Conservation (phyloP, 2,113 vertebrate genomes). For the Neodontobutis hainanensis region DNA sequence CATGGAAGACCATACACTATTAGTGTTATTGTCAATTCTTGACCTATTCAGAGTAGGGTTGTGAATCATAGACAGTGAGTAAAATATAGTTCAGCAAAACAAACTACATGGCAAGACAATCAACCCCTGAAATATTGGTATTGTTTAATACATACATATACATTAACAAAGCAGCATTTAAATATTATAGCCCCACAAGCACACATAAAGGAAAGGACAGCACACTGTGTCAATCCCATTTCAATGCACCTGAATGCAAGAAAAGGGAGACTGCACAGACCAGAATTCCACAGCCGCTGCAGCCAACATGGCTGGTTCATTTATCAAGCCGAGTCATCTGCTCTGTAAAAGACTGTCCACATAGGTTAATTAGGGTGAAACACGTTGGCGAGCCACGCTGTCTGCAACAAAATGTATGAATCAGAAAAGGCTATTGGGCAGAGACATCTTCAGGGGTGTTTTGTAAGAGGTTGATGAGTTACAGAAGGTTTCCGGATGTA, state of each 20-base stretch:
- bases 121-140: too few species aligned
- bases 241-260: conserved; percentile 38
- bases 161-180: not conserved
- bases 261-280: not conserved
- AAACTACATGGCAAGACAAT: too few species aligned
- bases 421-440: conserved; percentile 3
- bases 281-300: conserved; percentile 33
- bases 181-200: not conserved
- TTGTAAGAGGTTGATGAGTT: conserved; percentile 35
- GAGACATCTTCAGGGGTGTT: not conserved
- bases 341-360: conserved; percentile 52
- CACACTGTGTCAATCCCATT: conserved; percentile 30
- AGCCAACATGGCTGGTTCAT: conserved; percentile 44
- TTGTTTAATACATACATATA: too few species aligned
- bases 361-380: conserved; percentile 38
- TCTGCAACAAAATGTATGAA: conserved; percentile 41
- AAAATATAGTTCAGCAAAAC: too few species aligned
- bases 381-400: conserved; percentile 33
- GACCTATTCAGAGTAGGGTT: too few species aligned
- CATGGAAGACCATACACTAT: too few species aligned
- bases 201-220: not conserved
- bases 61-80: too few species aligned
- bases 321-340: conserved; percentile 60
- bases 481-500: conserved; percentile 42
- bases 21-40: too few species aligned